A percentile compares a stretch with the other conserved stretches of the same genome.
These are phyloP conservation scores for Tragelaphus oryx DNA, from an alignment of 2,797 vertebrate species.

Conservation along the genomic window DNA sequence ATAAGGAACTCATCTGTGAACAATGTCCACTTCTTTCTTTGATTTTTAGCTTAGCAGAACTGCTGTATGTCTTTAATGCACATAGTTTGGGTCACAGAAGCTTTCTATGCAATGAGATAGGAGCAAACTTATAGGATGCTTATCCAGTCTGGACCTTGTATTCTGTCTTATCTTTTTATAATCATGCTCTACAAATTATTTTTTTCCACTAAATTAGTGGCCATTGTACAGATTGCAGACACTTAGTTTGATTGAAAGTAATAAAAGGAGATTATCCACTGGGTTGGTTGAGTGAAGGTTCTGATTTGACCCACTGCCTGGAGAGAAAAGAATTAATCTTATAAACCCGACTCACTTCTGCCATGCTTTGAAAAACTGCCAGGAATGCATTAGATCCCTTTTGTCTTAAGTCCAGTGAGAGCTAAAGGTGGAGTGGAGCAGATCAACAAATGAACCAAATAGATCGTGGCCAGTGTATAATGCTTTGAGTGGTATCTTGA, in stretches of 20 bases:
- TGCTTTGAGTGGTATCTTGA: neutral
- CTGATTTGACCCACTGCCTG: slow-evolving; percentile 83
- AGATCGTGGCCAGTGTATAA: neutral
- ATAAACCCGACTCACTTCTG: slow-evolving; percentile 79
- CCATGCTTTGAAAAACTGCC: slow-evolving; percentile 23
- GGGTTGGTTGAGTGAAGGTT: slow-evolving; percentile 76
- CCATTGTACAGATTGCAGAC: slow-evolving; percentile 79
- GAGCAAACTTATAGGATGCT: slow-evolving; percentile 66
- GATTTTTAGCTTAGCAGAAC: slow-evolving; percentile 26
- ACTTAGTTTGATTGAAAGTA: slow-evolving; percentile 84
- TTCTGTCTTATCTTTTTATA: slow-evolving; percentile 75
- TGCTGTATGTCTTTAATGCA: slow-evolving; percentile 39
- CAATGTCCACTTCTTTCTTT: slow-evolving; percentile 58
- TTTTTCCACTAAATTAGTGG: slow-evolving; percentile 78
- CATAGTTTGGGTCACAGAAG: slow-evolving; percentile 15
- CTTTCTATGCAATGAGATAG: slow-evolving; percentile 55
- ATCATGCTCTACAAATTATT: slow-evolving; percentile 79
- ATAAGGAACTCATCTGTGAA: slow-evolving; percentile 66
- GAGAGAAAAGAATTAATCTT: slow-evolving; percentile 84
- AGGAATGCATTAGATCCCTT: slow-evolving; percentile 47
- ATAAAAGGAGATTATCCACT: slow-evolving; percentile 83
- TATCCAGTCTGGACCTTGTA: slow-evolving; percentile 42
- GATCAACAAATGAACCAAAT: neutral
- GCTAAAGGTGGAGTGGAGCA: slow-evolving; percentile 11
- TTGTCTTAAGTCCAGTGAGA: slow-evolving; percentile 70